Base-by-base conservation (phyloP, 92 coral and sea anemone genomes). In the Epizoanthus ramosus region DNA sequence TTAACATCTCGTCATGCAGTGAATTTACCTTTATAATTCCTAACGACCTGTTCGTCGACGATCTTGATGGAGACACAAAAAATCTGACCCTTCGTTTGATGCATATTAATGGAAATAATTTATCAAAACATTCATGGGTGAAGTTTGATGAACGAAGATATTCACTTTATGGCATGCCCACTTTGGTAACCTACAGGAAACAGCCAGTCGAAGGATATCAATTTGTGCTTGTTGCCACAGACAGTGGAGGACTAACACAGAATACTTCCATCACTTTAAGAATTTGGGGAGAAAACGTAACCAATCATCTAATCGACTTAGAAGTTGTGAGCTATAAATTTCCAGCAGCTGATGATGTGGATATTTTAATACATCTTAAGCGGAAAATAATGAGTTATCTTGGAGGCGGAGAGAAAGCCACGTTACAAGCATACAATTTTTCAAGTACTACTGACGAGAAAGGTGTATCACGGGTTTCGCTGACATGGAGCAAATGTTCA, bases 401-500 rank as follows among this genome's bases (percentile, higher is more conserved):
- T 39, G 81, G 58, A 76, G 24, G 65, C 15, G 71, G 54, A 76
- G 41, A 76, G 19, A 60, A 10, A 8, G 35, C 69, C n/a, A 57
- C 28, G 68, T 18, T 75, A 25, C 81, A 61, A 61, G 37, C 63
- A 60, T 15, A 19, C 16, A 19, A 17, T 4, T 59, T n/a, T 61
- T 76, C 68, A 12, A 76, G 14, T n/a, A 59, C 31, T 28, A 28
- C 31, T 28, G 31, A 25, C 19, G 58, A 12, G 5, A 7, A 59
- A 39, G 37, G 63, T 22, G 37, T 68, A 9, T 37, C 41, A 37
- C 70, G 35, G 13, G 33, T 59, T 61, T 47, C 71, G 21, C 53
- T 86, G 15, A 68, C 89, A 17, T 86, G 85, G 89, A 79, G 61
- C 21, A 86, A 86, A 67, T 86, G 89, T 37, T 86, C 85, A 3